These are phyloP conservation scores for Trematomus bernacchii DNA, from an alignment of 2,797 vertebrate species.

Conservation along the genomic window DNA sequence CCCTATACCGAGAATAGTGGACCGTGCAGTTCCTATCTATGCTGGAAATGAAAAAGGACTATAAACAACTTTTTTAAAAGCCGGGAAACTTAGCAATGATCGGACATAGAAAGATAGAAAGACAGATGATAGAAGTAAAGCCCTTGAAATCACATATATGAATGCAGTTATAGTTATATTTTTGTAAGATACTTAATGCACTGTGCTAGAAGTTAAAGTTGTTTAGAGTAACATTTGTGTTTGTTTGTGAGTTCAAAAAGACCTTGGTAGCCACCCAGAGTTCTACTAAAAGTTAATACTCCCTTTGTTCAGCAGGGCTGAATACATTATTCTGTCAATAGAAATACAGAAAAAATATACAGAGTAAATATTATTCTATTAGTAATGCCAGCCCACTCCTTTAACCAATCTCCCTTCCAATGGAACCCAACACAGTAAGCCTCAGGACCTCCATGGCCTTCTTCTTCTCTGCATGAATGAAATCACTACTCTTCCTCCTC, in stretches of 20 bases:
- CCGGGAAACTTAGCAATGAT: not conserved
- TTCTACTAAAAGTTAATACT: not conserved
- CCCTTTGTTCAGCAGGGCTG: not conserved
- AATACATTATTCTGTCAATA: not conserved
- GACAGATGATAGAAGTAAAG: not conserved
- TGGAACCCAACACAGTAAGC: not conserved
- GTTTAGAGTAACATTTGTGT: not conserved
- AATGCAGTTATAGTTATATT: too few species aligned
- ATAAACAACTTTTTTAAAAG: not conserved
- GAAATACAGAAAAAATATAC: too few species aligned
- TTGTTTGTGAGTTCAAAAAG: not conserved
- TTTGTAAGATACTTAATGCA: too few species aligned
- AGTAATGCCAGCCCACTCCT: not conserved
- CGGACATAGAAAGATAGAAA: not conserved
- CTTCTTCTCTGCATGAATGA: constrained; percentile 16
- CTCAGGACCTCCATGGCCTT: not conserved
- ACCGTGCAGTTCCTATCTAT: not conserved
- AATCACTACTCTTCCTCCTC: constrained; percentile 9
- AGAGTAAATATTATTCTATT: not conserved
- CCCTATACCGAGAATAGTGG: not conserved
- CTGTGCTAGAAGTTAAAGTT: not conserved
- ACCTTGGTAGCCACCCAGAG: not conserved
- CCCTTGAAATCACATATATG: too few species aligned
- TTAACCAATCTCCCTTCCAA: not conserved
- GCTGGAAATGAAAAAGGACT: not conserved